phyloP scores from a whole-genome alignment of 2,113 vertebrate species.

The Panthera uncia region DNA sequence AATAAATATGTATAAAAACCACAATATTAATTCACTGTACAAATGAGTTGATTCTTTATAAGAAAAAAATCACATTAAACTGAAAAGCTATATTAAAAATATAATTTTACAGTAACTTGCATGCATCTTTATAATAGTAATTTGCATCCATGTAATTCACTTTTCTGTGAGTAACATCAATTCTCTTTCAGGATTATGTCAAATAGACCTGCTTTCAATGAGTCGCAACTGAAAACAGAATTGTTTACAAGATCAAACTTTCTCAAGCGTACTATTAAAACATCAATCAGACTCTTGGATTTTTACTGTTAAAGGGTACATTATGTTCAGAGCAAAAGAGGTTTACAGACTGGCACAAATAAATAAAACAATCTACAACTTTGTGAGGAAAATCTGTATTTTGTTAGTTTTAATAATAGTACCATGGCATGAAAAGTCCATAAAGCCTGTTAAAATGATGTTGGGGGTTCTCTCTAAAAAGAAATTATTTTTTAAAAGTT shows the following conservation, averaged over 20 bases:
- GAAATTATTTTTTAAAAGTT: not conserved
- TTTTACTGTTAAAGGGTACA: not conserved
- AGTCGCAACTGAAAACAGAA: not conserved
- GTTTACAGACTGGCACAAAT: not conserved
- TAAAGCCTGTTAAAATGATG: not conserved
- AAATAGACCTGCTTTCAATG: not conserved
- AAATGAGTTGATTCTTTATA: not conserved
- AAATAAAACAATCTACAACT: constrained; percentile 2
- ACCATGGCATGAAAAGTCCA: not conserved
- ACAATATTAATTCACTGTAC: not conserved
- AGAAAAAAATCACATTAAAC: not conserved
- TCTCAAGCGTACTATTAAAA: not conserved
- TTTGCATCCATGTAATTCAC: not conserved
- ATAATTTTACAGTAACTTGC: not conserved
- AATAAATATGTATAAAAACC: not conserved
- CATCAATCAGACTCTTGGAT: not conserved
- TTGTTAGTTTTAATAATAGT: not conserved
- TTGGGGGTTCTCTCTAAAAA: not conserved
- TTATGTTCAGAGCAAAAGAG: not conserved
- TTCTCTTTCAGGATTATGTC: constrained; percentile 49
- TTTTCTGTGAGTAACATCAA: constrained; percentile 25
- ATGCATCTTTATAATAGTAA: not conserved
- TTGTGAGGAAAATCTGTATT: not conserved
- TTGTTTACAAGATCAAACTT: constrained; percentile 46
- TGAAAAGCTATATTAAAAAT: not conserved